phyloP scores from a whole-genome alignment of 1,140 invertebrate species.

The Calliphora vicina region DNA sequence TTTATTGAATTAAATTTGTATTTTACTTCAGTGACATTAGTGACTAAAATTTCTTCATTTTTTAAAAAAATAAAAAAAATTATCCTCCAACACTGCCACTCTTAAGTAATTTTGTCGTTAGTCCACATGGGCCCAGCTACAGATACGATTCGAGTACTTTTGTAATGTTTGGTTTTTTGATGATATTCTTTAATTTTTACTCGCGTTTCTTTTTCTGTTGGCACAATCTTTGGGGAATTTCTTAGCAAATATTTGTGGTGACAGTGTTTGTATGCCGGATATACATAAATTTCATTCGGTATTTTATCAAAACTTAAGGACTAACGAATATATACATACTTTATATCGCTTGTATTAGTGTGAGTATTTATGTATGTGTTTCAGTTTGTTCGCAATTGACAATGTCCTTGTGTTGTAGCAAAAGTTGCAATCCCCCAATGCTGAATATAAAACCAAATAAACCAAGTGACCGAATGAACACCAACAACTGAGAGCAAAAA shows the following conservation, averaged over 20 bases:
- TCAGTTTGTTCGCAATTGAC: not conserved
- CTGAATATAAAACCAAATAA: not conserved
- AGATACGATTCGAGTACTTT: too few species aligned
- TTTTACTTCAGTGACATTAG: not conserved
- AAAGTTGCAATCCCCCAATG: not conserved
- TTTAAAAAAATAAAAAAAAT: not conserved
- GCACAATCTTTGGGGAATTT: not conserved
- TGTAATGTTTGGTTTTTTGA: not conserved
- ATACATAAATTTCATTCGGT: not conserved
- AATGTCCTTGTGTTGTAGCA: constrained; percentile 1
- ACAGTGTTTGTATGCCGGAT: not conserved
- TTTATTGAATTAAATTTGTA: constrained; percentile 3
- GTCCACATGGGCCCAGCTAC: not conserved
- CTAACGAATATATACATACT: not conserved
- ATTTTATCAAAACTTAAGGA: not conserved
- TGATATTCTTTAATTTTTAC: not conserved
- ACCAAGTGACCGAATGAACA: constrained; percentile 6
- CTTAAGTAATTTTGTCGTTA: not conserved
- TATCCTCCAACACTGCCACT: not conserved
- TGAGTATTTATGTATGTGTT: not conserved
- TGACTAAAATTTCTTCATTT: not conserved
- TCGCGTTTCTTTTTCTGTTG: not conserved
- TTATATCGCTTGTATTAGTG: not conserved
- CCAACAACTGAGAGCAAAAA: not conserved
- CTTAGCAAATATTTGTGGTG: not conserved